Conservation (phyloP, 2,888 invertebrate genomes). For the Chrysomela aeneicollis region DNA sequence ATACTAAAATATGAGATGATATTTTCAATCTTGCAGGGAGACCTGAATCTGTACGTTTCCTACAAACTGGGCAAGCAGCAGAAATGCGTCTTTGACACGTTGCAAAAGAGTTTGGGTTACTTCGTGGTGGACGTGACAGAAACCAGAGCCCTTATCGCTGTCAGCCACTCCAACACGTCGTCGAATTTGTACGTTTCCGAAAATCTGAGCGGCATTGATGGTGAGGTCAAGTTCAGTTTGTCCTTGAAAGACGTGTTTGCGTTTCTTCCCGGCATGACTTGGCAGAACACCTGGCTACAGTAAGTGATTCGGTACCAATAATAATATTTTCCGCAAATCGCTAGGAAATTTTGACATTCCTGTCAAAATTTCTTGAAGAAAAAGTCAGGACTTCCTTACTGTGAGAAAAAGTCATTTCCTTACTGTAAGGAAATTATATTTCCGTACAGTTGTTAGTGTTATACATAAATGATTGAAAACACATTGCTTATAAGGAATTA, state of each 20-base stretch:
- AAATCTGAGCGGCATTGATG: constrained; percentile 63
- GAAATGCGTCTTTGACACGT: constrained; percentile 78
- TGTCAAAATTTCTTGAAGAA: too few relatives aligned
- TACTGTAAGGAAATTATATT: too few relatives aligned
- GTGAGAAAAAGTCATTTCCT: too few relatives aligned
- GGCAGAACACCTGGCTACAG: constrained; percentile 85
- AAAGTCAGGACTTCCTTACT: too few relatives aligned
- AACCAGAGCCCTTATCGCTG: constrained; percentile 81
- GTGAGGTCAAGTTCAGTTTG: constrained; percentile 74
- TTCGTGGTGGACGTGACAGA: constrained; percentile 86
- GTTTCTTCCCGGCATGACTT: constrained; percentile 83
- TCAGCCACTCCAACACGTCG: constrained; percentile 76
- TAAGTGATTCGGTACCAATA: too few relatives aligned
- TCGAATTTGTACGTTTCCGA: constrained; percentile 86
- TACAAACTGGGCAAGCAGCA: constrained; percentile 76
- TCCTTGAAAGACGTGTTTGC: constrained; percentile 84
- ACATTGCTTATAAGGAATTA: too few relatives aligned
- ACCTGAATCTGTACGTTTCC: constrained; percentile 74
- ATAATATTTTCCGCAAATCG: too few relatives aligned
- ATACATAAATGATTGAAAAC: too few relatives aligned
- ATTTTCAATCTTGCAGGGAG: constrained; percentile 36
- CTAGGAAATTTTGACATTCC: too few relatives aligned
- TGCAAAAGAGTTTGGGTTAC: constrained; percentile 71
- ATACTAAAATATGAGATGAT: too few relatives aligned
- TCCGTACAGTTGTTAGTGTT: too few relatives aligned